Evolutionary conservation across 2,113 vertebrate genomes (phyloP).

Genomic region (Pachycephala philippinensis): DNA sequence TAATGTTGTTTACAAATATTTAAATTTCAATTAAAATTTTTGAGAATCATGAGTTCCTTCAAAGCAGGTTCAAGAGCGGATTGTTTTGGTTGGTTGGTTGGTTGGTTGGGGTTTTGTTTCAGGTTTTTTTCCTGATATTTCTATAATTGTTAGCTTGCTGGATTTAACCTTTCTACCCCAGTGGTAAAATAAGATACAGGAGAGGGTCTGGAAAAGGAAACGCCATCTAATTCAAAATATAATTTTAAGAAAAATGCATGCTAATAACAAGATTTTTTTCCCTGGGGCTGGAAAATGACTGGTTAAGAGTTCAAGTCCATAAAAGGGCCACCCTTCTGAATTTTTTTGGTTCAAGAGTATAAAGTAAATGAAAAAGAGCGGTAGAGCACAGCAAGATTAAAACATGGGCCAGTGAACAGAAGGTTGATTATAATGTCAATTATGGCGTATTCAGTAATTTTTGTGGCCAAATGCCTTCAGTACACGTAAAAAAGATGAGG

Average conservation of each 20-base stretch:
- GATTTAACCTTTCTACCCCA: not conserved
- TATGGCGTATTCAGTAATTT: not conserved
- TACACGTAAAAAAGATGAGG: not conserved
- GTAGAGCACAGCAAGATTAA: not conserved
- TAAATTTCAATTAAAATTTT: not conserved
- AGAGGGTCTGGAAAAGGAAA: not conserved
- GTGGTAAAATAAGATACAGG: not conserved
- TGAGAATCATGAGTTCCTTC: not conserved
- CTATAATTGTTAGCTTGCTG: not conserved
- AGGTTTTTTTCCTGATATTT: not conserved
- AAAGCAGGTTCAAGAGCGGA: not conserved
- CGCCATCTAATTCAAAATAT: not conserved
- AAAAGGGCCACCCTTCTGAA: not conserved
- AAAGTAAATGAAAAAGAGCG: not conserved
- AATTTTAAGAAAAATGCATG: not conserved
- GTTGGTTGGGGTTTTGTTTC: not conserved
- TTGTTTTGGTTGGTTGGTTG: not conserved
- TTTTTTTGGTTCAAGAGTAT: not conserved
- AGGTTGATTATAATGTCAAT: not conserved
- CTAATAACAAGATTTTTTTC: not conserved
- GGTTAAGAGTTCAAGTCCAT: not conserved
- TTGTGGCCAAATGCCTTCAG: not conserved
- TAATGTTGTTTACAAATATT: not conserved
- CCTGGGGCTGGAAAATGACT: not conserved
- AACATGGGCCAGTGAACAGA: not conserved